Percentiles rank a stretch among this genome's conserved stretches.
Evolutionary conservation across 2,888 invertebrate genomes (phyloP).

Genomic region (Oscheius sp.): DNA sequence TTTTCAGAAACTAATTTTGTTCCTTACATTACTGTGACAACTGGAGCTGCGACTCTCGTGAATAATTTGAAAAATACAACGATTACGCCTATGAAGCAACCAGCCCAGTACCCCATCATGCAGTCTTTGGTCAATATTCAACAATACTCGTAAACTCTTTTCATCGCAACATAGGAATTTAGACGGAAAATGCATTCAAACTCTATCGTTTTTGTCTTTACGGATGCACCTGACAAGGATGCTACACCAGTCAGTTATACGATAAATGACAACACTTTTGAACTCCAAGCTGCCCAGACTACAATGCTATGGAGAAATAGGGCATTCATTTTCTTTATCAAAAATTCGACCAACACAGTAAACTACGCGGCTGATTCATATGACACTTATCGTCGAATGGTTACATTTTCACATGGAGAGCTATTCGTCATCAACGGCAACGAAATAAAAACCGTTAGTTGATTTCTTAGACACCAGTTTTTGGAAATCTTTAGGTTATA

Average conservation of each 20-base stretch:
- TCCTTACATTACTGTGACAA: neutral
- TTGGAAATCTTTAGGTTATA: neutral
- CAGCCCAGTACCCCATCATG: neutral
- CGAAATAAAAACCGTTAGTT: conserved; percentile 7
- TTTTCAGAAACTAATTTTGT: neutral
- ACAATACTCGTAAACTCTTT: conserved; percentile 8
- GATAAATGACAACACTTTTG: conserved; percentile 31
- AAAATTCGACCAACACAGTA: neutral
- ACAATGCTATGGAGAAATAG: conserved; percentile 42
- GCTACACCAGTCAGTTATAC: conserved; percentile 32
- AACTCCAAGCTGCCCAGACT: conserved; percentile 33
- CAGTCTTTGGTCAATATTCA: neutral
- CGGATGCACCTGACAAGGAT: conserved; percentile 30
- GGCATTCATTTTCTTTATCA: neutral
- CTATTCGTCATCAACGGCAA: conserved; percentile 3
- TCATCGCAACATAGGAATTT: neutral
- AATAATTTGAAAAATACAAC: neutral
- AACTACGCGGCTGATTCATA: neutral
- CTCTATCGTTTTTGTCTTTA: conserved; percentile 30
- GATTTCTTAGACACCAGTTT: neutral
- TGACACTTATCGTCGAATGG: conserved; percentile 4
- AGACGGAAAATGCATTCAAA: conserved; percentile 34
- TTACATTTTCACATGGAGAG: conserved; percentile 6
- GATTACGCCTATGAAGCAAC: neutral
- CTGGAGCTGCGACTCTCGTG: neutral